These are phyloP conservation scores for Danio albolineatus DNA, from an alignment of 2,797 vertebrate genomes.

Conservation along the genomic window DNA sequence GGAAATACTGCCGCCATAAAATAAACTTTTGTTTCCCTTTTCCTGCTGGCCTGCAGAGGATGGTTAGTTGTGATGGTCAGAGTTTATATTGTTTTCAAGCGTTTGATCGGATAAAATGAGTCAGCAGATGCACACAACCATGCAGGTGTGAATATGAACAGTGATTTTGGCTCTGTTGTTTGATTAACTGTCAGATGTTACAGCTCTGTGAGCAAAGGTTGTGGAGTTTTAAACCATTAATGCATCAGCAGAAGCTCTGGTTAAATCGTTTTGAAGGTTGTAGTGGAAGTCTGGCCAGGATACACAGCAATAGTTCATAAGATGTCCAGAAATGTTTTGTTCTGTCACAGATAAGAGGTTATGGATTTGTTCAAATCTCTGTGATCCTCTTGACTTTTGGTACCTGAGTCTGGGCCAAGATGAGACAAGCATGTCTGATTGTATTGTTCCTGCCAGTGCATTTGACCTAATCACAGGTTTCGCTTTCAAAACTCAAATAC, in stretches of 20 bases:
- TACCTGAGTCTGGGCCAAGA: slow-evolving; percentile 16
- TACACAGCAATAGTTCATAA: slow-evolving; percentile 14
- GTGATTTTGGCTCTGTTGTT: not conserved
- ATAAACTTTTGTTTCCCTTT: slow-evolving; percentile 24
- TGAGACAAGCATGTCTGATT: slow-evolving; percentile 27
- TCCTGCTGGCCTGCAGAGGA: not conserved
- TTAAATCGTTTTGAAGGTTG: not conserved
- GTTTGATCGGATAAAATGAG: not conserved
- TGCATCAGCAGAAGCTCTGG: not conserved
- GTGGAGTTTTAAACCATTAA: slow-evolving; percentile 18
- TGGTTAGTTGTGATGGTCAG: not conserved
- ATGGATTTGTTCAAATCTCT: slow-evolving; percentile 18
- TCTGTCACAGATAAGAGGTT: slow-evolving; percentile 26
- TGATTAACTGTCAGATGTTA: slow-evolving; percentile 10
- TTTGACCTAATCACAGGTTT: slow-evolving; percentile 24
- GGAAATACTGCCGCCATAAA: slow-evolving; percentile 10
- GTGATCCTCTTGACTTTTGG: slow-evolving; percentile 17
- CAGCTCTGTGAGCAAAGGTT: not conserved
- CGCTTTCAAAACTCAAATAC: slow-evolving; percentile 3
- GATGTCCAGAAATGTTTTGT: slow-evolving; percentile 1
- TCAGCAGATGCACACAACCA: not conserved
- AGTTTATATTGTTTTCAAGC: not conserved
- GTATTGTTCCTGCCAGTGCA: slow-evolving; percentile 20
- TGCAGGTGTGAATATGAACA: not conserved
- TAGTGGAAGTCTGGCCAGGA: not conserved